These are phyloP conservation scores for Heteropelma amictum DNA, from an alignment of 2,888 invertebrate species.

Conservation along the genomic window DNA sequence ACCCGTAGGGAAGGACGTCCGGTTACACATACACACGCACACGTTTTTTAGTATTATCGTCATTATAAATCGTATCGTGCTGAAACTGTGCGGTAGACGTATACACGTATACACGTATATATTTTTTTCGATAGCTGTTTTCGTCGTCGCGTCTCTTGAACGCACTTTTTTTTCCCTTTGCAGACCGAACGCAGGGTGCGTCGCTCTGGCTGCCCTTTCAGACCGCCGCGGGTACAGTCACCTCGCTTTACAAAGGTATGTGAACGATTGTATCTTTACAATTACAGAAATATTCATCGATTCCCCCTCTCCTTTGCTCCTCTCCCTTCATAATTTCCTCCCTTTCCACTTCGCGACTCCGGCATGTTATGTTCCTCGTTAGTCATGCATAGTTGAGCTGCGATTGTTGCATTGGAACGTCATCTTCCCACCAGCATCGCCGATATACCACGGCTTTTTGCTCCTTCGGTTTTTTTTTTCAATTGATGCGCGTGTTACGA, in stretches of 20 bases:
- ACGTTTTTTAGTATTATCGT: slow-evolving; percentile 5
- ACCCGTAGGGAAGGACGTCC: slow-evolving; percentile 55
- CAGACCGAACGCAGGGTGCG: slow-evolving; percentile 84
- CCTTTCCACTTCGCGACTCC: slow-evolving; percentile 20
- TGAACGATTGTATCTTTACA: slow-evolving; percentile 49
- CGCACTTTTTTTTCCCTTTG: slow-evolving; percentile 64
- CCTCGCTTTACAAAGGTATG: slow-evolving; percentile 87
- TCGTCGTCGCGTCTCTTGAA: slow-evolving; percentile 14
- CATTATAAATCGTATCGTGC: background rate
- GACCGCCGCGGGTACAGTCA: slow-evolving; percentile 88
- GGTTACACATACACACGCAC: slow-evolving; percentile 11
- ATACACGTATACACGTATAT: background rate
- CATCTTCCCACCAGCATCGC: slow-evolving; percentile 17
- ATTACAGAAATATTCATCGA: background rate
- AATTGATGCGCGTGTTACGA: background rate
- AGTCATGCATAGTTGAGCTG: slow-evolving; percentile 63
- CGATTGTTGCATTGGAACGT: slow-evolving; percentile 18
- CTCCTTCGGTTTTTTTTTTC: background rate
- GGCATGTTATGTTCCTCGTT: slow-evolving; percentile 2
- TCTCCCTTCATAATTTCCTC: slow-evolving; percentile 2
- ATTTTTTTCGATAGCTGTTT: background rate
- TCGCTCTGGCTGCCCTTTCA: slow-evolving; percentile 87
- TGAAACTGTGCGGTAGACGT: no score
- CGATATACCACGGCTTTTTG: background rate
- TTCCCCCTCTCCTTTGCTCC: background rate